phyloP scores from a whole-genome alignment of 2,797 vertebrate species.

The Delichon dasypus region DNA sequence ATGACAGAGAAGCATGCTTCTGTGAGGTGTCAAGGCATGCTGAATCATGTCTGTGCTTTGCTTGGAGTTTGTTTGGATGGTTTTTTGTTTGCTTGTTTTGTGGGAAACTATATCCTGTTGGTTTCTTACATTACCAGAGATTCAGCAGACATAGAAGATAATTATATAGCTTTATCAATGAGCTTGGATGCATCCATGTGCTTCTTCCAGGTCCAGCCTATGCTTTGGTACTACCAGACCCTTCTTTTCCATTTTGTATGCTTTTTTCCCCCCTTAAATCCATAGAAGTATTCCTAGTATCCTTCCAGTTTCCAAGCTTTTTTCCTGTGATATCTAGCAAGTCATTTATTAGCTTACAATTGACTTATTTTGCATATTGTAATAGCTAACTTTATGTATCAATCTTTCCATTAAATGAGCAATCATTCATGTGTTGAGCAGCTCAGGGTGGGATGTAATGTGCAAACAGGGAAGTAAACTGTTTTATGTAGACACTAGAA shows the following conservation, averaged over 20 bases:
- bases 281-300: background rate
- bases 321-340: background rate
- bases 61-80: background rate
- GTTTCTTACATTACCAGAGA: background rate
- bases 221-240: background rate
- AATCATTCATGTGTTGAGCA: background rate
- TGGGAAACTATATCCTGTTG: background rate
- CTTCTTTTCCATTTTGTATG: background rate
- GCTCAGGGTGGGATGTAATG: background rate
- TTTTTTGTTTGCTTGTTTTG: background rate
- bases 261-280: background rate
- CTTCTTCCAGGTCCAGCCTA: background rate
- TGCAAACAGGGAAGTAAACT: background rate
- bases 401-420: background rate
- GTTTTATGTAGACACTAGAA: background rate
- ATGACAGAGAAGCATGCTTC: background rate
- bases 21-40: background rate
- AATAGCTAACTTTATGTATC: background rate
- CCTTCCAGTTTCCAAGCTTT: background rate
- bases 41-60: background rate
- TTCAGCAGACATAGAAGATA: background rate
- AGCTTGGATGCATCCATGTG: background rate
- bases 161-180: background rate
- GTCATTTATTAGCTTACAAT: background rate
- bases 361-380: background rate